Evolutionary conservation across 2,797 vertebrate genomes (phyloP).

Genomic region (Okamejei kenojei): DNA sequence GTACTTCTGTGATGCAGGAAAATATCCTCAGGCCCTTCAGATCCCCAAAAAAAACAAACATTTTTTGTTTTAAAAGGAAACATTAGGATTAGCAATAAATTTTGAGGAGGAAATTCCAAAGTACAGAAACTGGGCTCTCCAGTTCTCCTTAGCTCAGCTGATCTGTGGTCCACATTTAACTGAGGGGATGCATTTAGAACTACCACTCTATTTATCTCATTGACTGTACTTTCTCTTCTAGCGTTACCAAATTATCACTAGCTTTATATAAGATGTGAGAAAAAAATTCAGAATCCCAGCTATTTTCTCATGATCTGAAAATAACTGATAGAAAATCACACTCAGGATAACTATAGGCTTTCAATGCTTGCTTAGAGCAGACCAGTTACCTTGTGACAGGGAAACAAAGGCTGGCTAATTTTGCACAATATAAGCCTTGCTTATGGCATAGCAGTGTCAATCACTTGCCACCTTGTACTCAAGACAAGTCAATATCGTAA

Average conservation of each 20-base stretch:
- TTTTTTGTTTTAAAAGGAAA: neutral
- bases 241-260: neutral
- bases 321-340: neutral
- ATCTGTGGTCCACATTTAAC: no score
- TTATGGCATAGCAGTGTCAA: neutral
- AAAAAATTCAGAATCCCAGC: neutral
- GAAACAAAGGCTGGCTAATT: neutral
- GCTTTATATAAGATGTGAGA: neutral
- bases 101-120: neutral
- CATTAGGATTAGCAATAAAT: neutral
- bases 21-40: neutral
- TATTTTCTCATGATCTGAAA: neutral
- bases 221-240: neutral
- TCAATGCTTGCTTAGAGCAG: neutral
- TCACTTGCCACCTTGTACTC: neutral
- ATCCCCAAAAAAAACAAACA: neutral
- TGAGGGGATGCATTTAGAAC: no score
- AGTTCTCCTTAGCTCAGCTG: no score
- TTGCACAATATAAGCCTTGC: neutral
- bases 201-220: neutral
- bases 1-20: no score
- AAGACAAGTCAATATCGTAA: constrained; percentile 6
- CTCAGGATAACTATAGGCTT: neutral
- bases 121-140: neutral
- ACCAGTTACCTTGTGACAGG: neutral